phyloP scores from a whole-genome alignment of 1,140 invertebrate genomes.

The Campoletis sonorensis region DNA sequence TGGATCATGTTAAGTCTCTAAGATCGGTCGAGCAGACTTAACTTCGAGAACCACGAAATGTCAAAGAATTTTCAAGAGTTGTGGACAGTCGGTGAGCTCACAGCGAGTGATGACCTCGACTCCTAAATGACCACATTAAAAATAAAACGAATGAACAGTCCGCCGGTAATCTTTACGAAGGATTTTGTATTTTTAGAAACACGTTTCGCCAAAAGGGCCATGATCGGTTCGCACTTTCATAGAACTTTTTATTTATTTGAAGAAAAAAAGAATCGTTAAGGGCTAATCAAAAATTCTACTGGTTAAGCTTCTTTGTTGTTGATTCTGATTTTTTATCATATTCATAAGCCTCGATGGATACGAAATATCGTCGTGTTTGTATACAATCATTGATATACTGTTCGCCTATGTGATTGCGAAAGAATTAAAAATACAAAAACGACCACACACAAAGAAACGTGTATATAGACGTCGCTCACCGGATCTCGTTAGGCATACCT shows the following conservation, averaged over 20 bases:
- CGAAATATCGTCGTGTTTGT: too few relatives aligned
- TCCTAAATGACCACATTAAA: conserved; percentile 1
- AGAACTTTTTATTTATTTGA: too few relatives aligned
- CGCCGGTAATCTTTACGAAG: neutral
- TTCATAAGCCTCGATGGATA: too few relatives aligned
- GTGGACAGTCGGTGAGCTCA: neutral
- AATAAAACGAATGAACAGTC: neutral
- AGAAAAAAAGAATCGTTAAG: too few relatives aligned
- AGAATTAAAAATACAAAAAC: too few relatives aligned
- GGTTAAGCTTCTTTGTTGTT: too few relatives aligned
- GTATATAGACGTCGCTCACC: neutral
- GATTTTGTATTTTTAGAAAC: neutral
- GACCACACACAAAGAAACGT: neutral
- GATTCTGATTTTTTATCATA: too few relatives aligned
- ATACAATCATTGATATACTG: too few relatives aligned
- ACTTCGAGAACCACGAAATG: neutral
- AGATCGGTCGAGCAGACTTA: neutral
- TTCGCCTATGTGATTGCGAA: too few relatives aligned
- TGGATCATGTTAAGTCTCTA: neutral
- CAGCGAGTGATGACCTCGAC: neutral
- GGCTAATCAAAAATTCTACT: too few relatives aligned
- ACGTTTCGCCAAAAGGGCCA: neutral
- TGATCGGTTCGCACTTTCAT: too few relatives aligned
- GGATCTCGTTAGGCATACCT: neutral
- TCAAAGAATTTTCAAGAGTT: conserved; percentile 10